Evolutionary conservation across 1,140 invertebrate species (phyloP).

Genomic region (Philotrypesis tridentata): DNA sequence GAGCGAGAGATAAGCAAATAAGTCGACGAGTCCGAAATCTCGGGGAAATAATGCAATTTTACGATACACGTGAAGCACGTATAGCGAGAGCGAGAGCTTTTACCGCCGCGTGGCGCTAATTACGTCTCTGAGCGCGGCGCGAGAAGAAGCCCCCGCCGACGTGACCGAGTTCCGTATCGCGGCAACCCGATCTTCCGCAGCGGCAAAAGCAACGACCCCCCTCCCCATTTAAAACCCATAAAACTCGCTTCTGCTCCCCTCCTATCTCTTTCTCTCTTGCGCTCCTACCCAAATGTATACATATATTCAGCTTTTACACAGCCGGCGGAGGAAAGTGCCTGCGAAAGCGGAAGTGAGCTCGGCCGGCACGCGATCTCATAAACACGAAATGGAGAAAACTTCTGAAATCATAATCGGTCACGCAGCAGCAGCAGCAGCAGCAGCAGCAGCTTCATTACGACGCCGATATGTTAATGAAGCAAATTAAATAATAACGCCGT

Average conservation of each 20-base stretch:
- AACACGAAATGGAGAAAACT: constrained; percentile 52
- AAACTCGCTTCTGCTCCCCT: constrained; percentile 33
- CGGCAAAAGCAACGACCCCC: constrained; percentile 40
- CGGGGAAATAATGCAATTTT: constrained; percentile 27
- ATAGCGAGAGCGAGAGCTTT: too few species aligned
- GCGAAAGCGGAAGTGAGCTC: constrained; percentile 50
- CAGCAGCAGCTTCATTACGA: constrained; percentile 5
- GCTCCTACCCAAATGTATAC: too few species aligned
- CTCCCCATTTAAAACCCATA: constrained; percentile 49
- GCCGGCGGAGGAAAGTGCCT: constrained; percentile 42
- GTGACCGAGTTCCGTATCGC: constrained; percentile 57
- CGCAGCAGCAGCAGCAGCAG: background rate
- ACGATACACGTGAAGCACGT: background rate
- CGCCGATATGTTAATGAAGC: constrained; percentile 4
- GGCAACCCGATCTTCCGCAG: constrained; percentile 54
- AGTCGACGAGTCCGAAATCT: constrained; percentile 16
- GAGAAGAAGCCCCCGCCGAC: constrained; percentile 48
- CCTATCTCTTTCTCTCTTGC: background rate
- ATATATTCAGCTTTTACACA: background rate
- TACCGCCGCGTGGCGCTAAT: constrained; percentile 19
- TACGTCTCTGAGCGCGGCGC: constrained; percentile 25
- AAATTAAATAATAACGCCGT: constrained; percentile 21
- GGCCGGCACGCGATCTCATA: constrained; percentile 53
- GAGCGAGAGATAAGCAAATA: background rate
- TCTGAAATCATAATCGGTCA: constrained; percentile 34